phyloP scores from a whole-genome alignment of 2,113 vertebrate species.

The Chunga burmeisteri region DNA sequence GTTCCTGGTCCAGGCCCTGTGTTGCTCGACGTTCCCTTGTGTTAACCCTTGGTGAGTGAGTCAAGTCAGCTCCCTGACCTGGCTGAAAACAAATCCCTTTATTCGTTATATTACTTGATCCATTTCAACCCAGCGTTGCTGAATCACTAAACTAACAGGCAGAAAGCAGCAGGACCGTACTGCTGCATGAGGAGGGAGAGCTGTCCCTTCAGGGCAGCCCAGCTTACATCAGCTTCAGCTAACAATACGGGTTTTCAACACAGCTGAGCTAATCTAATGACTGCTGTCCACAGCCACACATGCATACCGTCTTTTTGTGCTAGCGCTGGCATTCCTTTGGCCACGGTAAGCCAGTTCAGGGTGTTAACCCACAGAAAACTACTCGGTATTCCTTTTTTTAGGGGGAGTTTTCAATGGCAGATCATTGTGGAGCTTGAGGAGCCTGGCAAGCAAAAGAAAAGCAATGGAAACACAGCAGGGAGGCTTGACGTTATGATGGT shows the following conservation, averaged over 20 bases:
- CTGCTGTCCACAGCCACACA: background rate
- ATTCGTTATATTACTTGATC: background rate
- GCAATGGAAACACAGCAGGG: background rate
- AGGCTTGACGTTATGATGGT: background rate
- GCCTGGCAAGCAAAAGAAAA: background rate
- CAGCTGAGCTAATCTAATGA: background rate
- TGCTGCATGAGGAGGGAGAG: background rate
- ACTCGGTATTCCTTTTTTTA: background rate
- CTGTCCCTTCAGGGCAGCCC: background rate
- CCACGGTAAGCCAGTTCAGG: background rate
- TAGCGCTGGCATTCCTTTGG: conserved; percentile 2
- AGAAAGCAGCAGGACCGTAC: background rate
- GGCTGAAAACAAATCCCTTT: background rate
- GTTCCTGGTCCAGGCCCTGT: background rate
- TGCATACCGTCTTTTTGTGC: background rate
- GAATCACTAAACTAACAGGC: background rate
- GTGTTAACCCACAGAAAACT: background rate
- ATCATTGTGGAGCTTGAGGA: background rate
- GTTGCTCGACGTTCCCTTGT: background rate
- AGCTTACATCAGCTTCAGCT: background rate
- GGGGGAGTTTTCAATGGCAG: background rate
- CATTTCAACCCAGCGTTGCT: background rate
- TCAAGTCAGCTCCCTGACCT: background rate
- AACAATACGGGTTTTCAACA: background rate
- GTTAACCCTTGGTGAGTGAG: conserved; percentile 1